Conservation (phyloP, 2,888 invertebrate species). For the Folsomia manolachei region DNA sequence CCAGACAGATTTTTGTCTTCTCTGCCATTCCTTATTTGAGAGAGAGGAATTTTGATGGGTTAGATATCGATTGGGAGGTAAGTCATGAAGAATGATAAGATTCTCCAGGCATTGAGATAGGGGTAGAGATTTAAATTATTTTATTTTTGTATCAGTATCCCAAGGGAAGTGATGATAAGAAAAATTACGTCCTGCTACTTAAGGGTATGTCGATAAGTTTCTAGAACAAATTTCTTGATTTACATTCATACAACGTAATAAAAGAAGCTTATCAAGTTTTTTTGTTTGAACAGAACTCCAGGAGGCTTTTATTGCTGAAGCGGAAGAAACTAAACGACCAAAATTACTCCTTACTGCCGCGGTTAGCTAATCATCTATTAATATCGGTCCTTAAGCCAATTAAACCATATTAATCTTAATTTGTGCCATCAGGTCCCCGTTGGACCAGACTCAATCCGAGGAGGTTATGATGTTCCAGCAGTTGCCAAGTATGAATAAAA, state of each 20-base stretch:
- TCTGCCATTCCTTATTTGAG: slow-evolving; percentile 87
- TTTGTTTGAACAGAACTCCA: slow-evolving; percentile 66
- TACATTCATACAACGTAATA: background rate
- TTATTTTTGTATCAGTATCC: too few species aligned
- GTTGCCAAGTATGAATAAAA: slow-evolving; percentile 66
- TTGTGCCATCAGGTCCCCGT: slow-evolving; percentile 60
- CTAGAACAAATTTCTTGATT: background rate
- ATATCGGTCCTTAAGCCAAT: slow-evolving; percentile 53
- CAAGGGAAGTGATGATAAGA: slow-evolving; percentile 86
- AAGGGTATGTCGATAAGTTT: slow-evolving; percentile 64
- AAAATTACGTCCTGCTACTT: slow-evolving; percentile 81
- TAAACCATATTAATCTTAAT: background rate
- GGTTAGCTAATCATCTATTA: slow-evolving; percentile 56
- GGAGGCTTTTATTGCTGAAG: slow-evolving; percentile 91
- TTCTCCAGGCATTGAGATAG: too few species aligned
- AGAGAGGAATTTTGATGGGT: slow-evolving; percentile 80
- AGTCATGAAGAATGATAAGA: too few species aligned
- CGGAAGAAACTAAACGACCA: slow-evolving; percentile 81
- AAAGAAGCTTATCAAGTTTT: too few species aligned
- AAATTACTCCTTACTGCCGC: slow-evolving; percentile 82
- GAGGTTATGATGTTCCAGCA: slow-evolving; percentile 88
- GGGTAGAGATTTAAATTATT: too few species aligned
- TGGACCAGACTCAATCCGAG: slow-evolving; percentile 86
- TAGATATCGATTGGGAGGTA: slow-evolving; percentile 91
- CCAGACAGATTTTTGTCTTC: slow-evolving; percentile 89